Percentiles rank a stretch among this genome's conserved stretches.
Conservation (phyloP, 2,888 invertebrate genomes). For the Acanthosepion lycidas region DNA sequence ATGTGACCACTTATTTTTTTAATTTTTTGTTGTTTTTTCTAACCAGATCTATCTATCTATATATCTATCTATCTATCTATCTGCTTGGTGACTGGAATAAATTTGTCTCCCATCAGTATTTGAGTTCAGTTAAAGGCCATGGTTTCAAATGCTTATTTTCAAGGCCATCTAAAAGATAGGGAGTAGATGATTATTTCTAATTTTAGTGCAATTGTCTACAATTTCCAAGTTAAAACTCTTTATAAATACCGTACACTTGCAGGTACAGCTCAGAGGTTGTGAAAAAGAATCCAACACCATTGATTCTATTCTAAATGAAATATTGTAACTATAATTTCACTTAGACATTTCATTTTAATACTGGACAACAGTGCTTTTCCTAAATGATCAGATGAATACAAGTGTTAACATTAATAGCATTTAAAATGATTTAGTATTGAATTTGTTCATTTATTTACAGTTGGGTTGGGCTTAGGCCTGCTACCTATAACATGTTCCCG, state of each 20-base stretch:
- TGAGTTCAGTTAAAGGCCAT: background rate
- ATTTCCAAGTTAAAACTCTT: background rate
- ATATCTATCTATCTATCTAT: background rate
- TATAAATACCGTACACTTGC: background rate
- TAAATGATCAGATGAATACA: no score
- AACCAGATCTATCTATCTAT: background rate
- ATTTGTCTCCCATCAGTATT: background rate
- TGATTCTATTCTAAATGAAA: background rate
- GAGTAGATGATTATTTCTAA: no score
- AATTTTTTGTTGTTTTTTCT: background rate
- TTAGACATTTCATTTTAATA: no score
- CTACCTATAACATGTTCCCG: no score
- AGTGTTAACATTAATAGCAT: no score
- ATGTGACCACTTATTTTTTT: slow-evolving; percentile 37
- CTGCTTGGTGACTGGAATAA: background rate
- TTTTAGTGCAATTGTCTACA: background rate
- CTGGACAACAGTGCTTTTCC: no score
- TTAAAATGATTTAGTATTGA: no score
- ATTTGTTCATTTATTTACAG: no score
- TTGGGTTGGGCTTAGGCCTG: no score
- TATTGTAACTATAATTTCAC: background rate
- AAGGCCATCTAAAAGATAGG: background rate
- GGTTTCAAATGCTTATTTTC: background rate
- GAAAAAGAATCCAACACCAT: background rate
- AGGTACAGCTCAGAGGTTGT: background rate